Base-by-base conservation (phyloP, 1,140 invertebrate genomes). In the Hetaerina americana region DNA sequence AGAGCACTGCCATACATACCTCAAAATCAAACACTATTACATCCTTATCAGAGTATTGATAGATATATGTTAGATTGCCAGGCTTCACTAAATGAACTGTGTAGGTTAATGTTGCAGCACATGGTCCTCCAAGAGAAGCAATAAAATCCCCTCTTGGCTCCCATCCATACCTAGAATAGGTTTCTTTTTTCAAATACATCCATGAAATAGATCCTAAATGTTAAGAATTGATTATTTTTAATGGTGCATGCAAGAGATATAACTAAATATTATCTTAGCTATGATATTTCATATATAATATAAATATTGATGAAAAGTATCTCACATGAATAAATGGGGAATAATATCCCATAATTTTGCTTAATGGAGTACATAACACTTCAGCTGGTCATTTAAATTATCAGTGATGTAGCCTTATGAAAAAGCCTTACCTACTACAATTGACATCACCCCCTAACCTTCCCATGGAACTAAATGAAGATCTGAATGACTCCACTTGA, bases 21-120 rank as follows among this genome's bases (percentile, higher is more conserved):
- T 80, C 78, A 73, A 85, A 84, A 69, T 85, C 80, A 75, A 85
- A 85, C n/a, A n/a, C n/a, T n/a, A 85, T 78, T n/a, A 82, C 77
- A 18, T 79, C 79, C 57, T 82, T 79, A 75, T 84, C 82, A 5
- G 78, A 77, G 74, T 82, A 85, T 76, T 86, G 85, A 75, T 86
- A 87, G 12, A 80, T 80, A 75, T 85, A 86, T 3, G 73, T 76
- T 0, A 87, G 75, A 68, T 75, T 78, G 29, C 86, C 86, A 22
- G 81, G 78, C 72, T 82, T 84, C 6, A 86, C 83, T 18, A 86
- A 77, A n/a, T 82, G 83, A 18, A 83, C 82, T 24, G 82, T 82
- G 77, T 84, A 85, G 1, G 80, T 76, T 27, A 87, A 76, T 5
- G 78, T 80, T 2, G 84, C 80, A 5, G 83, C 79, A 77, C 85